Base-by-base conservation (phyloP, 92 coral and sea anemone genomes). In the Heteractis magnifica region DNA sequence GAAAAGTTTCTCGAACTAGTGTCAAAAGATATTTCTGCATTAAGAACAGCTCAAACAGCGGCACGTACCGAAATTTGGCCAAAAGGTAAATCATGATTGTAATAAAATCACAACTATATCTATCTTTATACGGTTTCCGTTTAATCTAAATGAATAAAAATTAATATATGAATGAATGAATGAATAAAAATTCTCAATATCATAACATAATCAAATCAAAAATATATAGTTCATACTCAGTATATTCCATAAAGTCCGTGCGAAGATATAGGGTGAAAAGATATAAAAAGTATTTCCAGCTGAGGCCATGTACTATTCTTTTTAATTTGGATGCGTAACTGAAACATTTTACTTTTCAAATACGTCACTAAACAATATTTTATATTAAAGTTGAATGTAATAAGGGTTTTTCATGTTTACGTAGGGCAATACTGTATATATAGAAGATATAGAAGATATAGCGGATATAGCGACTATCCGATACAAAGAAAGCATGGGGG, bases 11-110 rank as follows among this genome's bases (percentile, higher is more conserved):
- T 50, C 8, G 34, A 6, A 80, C n/a, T 3, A 64, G 49, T 9
- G 79, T 88, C 0, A 51, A 79, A 6, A 73, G 86, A 68, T 79
- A 84, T 4, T 88, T 88, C 64, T 80, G 83, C 49, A 18, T 80
- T 18, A 80, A 80, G 55, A 80, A 0, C 49, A 49, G 19, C 71
- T 65, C 73, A 21, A 65, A 18, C 14, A 18, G 18, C 7, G 70
- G 44, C 44, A 62, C n/a, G n/a, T n/a, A n/a, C 70, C 7, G 76
- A 13, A 12, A 34, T 34, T 0, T 80, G 83, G 83, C 83, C 83
- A 4, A 34, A 80, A 80, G 83, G 83, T 80, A 65, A 62, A n/a
- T 62, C 65, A 4, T 55, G 14, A 55, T 8, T 8, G 1, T 8
- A 55, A 55, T 55, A 55, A 55, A 55, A 55, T 8, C 6, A 6